Evolutionary conservation across 1,140 invertebrate genomes (phyloP).

Genomic region (Bombus consobrinus): DNA sequence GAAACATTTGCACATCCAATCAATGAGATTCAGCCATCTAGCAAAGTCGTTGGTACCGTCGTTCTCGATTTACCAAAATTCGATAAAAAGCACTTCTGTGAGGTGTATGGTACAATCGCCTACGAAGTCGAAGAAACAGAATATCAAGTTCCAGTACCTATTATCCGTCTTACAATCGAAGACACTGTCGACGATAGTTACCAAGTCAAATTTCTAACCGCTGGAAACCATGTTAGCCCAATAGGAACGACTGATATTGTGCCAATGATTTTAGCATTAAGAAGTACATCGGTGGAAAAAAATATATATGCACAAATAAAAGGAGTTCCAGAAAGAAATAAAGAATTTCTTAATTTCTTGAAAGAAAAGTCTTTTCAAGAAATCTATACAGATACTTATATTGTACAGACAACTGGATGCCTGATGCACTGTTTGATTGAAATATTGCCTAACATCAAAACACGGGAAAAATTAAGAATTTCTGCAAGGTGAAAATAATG

Average conservation of each 20-base stretch:
- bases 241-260: neutral
- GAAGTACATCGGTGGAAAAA: conserved; percentile 70
- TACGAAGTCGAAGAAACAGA: conserved; percentile 71
- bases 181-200: conserved; percentile 64
- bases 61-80: conserved; percentile 76
- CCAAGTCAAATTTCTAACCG: conserved; percentile 53
- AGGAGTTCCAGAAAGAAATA: neutral
- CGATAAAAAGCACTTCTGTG: conserved; percentile 34
- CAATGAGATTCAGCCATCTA: conserved; percentile 62
- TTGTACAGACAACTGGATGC: conserved; percentile 55
- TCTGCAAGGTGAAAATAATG: conserved; percentile 71
- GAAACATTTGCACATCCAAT: conserved; percentile 69
- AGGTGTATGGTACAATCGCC: conserved; percentile 70
- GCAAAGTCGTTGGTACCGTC: conserved; percentile 64
- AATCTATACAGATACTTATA: conserved; percentile 59
- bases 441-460: conserved; percentile 52
- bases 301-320: conserved; percentile 56
- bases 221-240: conserved; percentile 42
- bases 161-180: conserved; percentile 55
- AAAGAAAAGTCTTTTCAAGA: conserved; percentile 65
- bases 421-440: conserved; percentile 73
- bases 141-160: conserved; percentile 70
- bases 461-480: conserved; percentile 60
- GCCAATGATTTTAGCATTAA: conserved; percentile 64
- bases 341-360: conserved; percentile 28